These are phyloP conservation scores for Egretta garzetta DNA, from an alignment of 2,113 vertebrate species.

Conservation along the genomic window DNA sequence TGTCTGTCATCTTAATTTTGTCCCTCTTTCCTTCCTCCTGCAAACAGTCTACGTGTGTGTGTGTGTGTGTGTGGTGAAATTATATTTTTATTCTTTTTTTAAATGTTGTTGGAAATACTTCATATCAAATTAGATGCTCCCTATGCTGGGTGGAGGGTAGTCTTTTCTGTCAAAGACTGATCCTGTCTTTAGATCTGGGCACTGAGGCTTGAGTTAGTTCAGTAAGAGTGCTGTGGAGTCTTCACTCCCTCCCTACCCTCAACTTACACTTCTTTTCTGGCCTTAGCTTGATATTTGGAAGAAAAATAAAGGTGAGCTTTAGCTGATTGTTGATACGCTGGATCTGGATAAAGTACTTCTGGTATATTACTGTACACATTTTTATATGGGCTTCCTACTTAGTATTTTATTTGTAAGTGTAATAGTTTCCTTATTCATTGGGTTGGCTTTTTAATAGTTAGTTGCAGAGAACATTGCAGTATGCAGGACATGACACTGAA, in stretches of 20 bases:
- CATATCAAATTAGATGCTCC: neutral
- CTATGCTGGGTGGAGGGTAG: rapidly evolving
- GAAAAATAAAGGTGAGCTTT: neutral
- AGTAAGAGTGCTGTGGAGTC: neutral
- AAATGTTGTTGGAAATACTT: neutral
- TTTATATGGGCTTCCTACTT: neutral
- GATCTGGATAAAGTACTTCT: neutral
- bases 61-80: neutral
- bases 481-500: neutral
- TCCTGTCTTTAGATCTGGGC: neutral
- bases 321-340: neutral
- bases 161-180: neutral
- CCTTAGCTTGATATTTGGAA: neutral
- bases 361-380: neutral
- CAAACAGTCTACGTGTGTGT: neutral
- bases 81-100: neutral
- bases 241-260: neutral
- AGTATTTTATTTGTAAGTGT: neutral
- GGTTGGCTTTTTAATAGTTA: neutral
- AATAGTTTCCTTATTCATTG: neutral
- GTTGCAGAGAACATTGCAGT: neutral
- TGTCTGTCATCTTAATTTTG: neutral
- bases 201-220: neutral
- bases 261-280: neutral
- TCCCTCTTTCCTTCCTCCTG: neutral